Conservation (phyloP, 2,797 vertebrate genomes). For the Alcedo atthis region DNA sequence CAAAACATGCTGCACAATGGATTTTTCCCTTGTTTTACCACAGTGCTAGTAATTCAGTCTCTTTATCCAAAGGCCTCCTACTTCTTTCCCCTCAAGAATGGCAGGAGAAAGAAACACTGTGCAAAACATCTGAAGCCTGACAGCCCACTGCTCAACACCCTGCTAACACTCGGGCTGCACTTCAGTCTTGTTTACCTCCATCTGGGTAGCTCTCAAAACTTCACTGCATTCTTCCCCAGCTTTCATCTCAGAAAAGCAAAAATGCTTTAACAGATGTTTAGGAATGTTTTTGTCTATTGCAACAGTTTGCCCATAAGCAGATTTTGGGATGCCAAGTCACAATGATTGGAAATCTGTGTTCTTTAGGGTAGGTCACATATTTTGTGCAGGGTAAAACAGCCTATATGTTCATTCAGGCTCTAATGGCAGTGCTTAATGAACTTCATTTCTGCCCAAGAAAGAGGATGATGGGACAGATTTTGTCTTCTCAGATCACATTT, state of each 20-base stretch:
- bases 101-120: conserved; percentile 19
- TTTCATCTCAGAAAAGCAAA: not conserved
- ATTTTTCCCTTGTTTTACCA: not conserved
- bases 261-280: not conserved
- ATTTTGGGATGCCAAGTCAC: not conserved
- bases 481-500: not conserved
- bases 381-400: not conserved
- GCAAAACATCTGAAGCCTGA: not conserved
- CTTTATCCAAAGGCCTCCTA: not conserved
- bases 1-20: not conserved
- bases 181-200: not conserved
- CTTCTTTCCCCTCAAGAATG: not conserved
- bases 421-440: not conserved
- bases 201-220: not conserved
- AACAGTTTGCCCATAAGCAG: not conserved
- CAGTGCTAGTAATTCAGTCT: not conserved
- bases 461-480: not conserved
- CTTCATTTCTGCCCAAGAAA: not conserved
- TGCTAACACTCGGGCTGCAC: not conserved
- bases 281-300: not conserved
- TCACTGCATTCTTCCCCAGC: not conserved
- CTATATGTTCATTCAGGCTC: not conserved
- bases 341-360: not conserved
- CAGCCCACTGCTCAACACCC: not conserved
- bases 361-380: not conserved